Evolutionary conservation across 1,140 invertebrate genomes (phyloP), one percentile per base, ranked within the genome.

Genomic region (Ostrea edulis): DNA sequence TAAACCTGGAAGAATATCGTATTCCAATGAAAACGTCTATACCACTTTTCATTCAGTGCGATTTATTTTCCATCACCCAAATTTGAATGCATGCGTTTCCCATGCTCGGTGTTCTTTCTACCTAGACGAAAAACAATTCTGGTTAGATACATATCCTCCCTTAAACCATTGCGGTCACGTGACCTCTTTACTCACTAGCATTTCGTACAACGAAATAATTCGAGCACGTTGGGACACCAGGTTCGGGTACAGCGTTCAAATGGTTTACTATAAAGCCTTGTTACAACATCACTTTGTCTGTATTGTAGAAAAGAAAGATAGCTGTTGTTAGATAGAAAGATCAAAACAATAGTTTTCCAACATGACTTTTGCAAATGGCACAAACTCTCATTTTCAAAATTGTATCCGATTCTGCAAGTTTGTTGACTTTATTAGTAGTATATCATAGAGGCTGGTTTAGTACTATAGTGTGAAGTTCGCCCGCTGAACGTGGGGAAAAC

Each of bases 111-210:
- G 22, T 20, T n/a, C 35, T 5, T 11, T 17, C 51, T 17, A 53
- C 82, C 82, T 53, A 53, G 17, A 83, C 8, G 51, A 12, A 51
- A 52, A 22, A 83, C 20, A 83, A 52, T 52, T 83, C 17, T 1
- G 11, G 53, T 53, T 53, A 54, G 22, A 83, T 53, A 22, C 20
- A 20, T 17, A 51, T 83, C 51, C 12, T 83, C 82, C 20, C 44
- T n/a, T 17, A 14, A 8, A 83, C 68, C 68, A 35, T 25, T 77
- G 11, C 68, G 68, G 68, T 77, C 68, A 77, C 29, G 11, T 77
- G 68, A 77, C 68, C 11, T 77, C 5, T 12, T 77, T 53, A 86
- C 85, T 86, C 71, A 86, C 85, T 86, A 86, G 85, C 85, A 86
- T 51, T 54, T 71, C 25, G 85, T 82, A 81, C 85, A 86, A 53